Evolutionary conservation across 1,140 invertebrate species (phyloP).

Genomic region (Physella acuta): DNA sequence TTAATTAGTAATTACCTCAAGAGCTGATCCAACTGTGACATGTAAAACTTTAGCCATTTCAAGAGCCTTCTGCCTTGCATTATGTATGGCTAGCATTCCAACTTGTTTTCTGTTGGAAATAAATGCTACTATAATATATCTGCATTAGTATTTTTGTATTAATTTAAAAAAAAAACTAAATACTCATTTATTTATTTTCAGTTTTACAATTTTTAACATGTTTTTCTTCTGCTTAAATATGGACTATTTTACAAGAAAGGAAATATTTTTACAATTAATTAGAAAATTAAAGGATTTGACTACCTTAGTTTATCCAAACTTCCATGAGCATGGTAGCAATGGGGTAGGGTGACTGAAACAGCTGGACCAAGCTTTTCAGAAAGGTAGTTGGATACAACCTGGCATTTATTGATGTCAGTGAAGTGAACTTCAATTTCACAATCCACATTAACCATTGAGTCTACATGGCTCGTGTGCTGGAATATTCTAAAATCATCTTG

Average conservation of each 20-base stretch:
- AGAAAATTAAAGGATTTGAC: too few relatives aligned
- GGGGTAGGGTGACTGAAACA: slow-evolving; percentile 48
- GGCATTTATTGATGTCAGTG: slow-evolving; percentile 49
- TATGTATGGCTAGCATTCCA: slow-evolving; percentile 50
- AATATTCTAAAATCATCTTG: slow-evolving; percentile 47
- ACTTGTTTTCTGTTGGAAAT: slow-evolving; percentile 52
- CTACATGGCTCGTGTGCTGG: slow-evolving; percentile 43
- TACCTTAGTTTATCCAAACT: slow-evolving; percentile 53
- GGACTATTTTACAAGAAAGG: too few relatives aligned
- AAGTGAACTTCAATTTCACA: slow-evolving; percentile 49
- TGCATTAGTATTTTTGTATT: too few relatives aligned
- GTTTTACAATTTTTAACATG: too few relatives aligned
- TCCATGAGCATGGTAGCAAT: slow-evolving; percentile 50
- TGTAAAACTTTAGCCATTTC: slow-evolving; percentile 54
- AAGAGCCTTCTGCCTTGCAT: slow-evolving; percentile 55
- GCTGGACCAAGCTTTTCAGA: slow-evolving; percentile 55
- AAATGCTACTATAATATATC: too few relatives aligned
- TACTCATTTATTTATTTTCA: too few relatives aligned
- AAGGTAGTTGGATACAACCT: slow-evolving; percentile 50
- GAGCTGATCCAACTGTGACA: slow-evolving; percentile 42
- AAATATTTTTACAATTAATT: too few relatives aligned
- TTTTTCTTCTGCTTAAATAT: too few relatives aligned
- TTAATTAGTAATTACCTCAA: slow-evolving; percentile 18
- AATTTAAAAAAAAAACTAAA: not conserved
- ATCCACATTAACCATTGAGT: slow-evolving; percentile 42